Evolutionary conservation across 2,113 vertebrate genomes (phyloP), one percentile per base, ranked within the genome.

Genomic region (Entosphenus tridentatus): DNA sequence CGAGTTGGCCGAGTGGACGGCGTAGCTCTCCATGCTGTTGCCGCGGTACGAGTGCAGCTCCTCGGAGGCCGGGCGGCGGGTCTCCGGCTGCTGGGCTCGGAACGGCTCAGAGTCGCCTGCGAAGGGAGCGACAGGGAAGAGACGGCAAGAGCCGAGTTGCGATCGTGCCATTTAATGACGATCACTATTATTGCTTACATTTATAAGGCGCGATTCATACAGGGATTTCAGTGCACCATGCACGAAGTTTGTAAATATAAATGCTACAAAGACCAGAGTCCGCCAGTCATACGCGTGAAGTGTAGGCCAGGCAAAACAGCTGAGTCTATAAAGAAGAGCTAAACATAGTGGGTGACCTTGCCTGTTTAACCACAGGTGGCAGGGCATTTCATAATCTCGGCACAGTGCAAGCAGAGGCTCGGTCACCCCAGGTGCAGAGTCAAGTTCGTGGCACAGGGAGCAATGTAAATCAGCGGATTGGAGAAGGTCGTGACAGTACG

Each of bases 21-120:
- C 70, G 8, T 92, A 98, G 16, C 85, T 87, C 73, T 98, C 93
- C 68, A 98, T 92, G 0, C 93, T 92, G 0, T 98, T 98, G 56
- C 93, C 93, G 77, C 86, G 95, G 78, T 98, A 98, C 72, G 85
- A 83, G 76, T 92, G 93, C 7, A 98, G 78, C 74, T 91, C 89
- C 0, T 87, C 81, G 59, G 86, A 85, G 71, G 85, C 83, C 58
- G 86, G 85, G 0, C 68, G 79, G 1, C 81, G 82, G 72, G 84
- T 80, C 77, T 95, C 88, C 75, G 88, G 89, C 71, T 83, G 88
- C 79, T 98, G 93, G 71, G 90, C 84, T 67, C 95, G 90, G 10
- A 98, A 78, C 7, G 86, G 87, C 71, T 98, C 93, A 2, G 85
- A 83, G 17, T 90, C 83, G 72, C 92, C 93, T 96, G 67, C 6